Base-by-base conservation (phyloP, 1,140 invertebrate genomes). In the Pseudomyrmex gracilis region DNA sequence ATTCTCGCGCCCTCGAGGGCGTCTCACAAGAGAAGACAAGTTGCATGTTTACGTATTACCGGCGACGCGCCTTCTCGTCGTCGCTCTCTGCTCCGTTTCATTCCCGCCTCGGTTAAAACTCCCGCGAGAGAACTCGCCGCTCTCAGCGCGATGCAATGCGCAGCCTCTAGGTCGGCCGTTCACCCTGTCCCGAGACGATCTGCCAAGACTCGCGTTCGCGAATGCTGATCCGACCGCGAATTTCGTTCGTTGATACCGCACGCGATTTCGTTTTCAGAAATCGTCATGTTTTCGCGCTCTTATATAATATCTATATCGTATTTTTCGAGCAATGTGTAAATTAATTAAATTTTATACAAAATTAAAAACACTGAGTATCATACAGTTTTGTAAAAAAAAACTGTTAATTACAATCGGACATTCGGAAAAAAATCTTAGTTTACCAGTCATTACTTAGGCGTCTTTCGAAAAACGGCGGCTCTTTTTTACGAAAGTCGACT, bases 161-260 rank as follows among this genome's bases (percentile, higher is more conserved):
- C 90, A 94, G 93, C 93, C 93, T 94, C 93, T 94, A 94, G 93
- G 93, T 94, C 93, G 93, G 93, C 82, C 93, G 92, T 94, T 94
- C 93, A 94, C 93, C 93, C 93, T 93, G 91, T 91, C 87, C 89
- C 85, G 88, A 68, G 78, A 85, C 83, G 86, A 87, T 83, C 83
- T 47, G 70, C 76, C 53, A 53, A 67, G 55, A 82, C 70, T 82
- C 85, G 82, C 77, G 84, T 45, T 78, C 87, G 73, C 67, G 71
- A 88, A 84, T 82, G 82, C 71, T 86, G 61, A 85, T 74, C 78
- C 83, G 88, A 89, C 89, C 86, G 47, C 24, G 84, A 90, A 89
- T 90, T 89, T 90, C 78, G 71, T 66, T 77, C 66, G 12, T 34
- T 67, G 53, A 55, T 80, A 71, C 57, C 73, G 17, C 34, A 20